phyloP scores from a whole-genome alignment of 2,797 vertebrate species.

The Pseudochirops corinnae region DNA sequence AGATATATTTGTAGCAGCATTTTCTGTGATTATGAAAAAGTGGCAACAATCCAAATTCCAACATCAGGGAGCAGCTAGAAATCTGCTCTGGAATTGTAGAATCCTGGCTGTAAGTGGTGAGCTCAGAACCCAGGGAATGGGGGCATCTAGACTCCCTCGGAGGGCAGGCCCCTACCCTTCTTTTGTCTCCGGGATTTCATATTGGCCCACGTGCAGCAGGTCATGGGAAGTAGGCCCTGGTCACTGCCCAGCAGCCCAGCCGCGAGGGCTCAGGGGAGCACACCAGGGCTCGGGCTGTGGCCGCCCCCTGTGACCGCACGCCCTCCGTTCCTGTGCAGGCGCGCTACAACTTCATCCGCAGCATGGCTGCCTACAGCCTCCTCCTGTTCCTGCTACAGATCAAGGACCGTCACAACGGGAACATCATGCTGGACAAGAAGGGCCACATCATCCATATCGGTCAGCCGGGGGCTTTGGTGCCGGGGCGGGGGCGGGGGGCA shows the following conservation, averaged over 20 bases:
- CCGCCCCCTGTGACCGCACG: background rate
- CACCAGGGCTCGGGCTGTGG: background rate
- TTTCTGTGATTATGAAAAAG: too few species aligned
- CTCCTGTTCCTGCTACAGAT: constrained; percentile 97
- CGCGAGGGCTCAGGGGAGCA: too few species aligned
- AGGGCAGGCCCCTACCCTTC: too few species aligned
- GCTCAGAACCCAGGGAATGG: too few species aligned
- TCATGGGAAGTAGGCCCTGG: background rate
- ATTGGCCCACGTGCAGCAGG: too few species aligned
- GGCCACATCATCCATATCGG: constrained; percentile 98
- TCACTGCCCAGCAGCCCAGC: too few species aligned
- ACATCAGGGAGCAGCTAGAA: too few species aligned
- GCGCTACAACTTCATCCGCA: constrained; percentile 98
- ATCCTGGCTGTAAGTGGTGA: too few species aligned
- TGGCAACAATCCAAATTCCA: too few species aligned
- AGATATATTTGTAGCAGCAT: background rate
- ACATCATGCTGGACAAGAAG: constrained; percentile 99
- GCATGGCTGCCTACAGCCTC: constrained; percentile 97
- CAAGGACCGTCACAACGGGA: constrained; percentile 97
- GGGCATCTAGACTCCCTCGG: background rate
- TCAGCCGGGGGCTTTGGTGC: constrained; percentile 75
- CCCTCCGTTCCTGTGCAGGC: constrained; percentile 85
- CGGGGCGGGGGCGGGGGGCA: background rate
- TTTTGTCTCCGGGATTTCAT: too few species aligned
- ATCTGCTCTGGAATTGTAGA: background rate